These are phyloP conservation scores for Brachionus rubens DNA, from an alignment of 1,140 invertebrate species.

Conservation along the genomic window DNA sequence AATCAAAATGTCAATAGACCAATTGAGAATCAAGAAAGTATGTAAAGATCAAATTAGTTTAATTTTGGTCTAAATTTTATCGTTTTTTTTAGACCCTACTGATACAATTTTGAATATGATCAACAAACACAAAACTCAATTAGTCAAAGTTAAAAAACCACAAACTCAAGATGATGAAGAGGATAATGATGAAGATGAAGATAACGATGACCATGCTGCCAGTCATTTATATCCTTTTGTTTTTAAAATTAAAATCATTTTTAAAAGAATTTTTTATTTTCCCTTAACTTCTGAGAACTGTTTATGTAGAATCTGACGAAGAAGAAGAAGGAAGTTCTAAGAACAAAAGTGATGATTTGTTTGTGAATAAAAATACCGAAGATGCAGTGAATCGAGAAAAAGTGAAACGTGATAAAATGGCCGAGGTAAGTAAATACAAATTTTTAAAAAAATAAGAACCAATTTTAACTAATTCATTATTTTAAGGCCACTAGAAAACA, in stretches of 20 bases:
- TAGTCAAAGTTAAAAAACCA: conserved; percentile 1
- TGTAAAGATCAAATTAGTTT: neutral
- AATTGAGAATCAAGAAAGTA: neutral
- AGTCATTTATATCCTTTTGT: conserved; percentile 24
- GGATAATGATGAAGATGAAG: neutral
- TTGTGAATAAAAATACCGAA: conserved; percentile 9
- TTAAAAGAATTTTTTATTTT: neutral
- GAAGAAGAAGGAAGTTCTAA: neutral
- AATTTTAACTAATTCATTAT: neutral
- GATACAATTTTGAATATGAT: conserved; percentile 35
- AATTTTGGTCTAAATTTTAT: neutral
- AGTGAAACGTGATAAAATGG: conserved; percentile 12
- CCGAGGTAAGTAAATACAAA: neutral
- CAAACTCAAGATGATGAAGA: neutral
- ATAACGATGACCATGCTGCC: neutral
- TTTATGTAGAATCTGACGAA: conserved; percentile 40
- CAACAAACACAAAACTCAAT: conserved; percentile 16
- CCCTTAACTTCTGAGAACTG: neutral
- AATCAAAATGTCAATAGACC: neutral
- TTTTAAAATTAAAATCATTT: neutral
- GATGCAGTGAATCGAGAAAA: conserved; percentile 19
- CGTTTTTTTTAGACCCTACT: neutral
- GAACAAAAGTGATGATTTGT: neutral
- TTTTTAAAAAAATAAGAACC: neutral
- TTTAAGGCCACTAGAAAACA: neutral